Conservation (phyloP, 1,140 invertebrate species). For the Brachionus plicatilis region DNA sequence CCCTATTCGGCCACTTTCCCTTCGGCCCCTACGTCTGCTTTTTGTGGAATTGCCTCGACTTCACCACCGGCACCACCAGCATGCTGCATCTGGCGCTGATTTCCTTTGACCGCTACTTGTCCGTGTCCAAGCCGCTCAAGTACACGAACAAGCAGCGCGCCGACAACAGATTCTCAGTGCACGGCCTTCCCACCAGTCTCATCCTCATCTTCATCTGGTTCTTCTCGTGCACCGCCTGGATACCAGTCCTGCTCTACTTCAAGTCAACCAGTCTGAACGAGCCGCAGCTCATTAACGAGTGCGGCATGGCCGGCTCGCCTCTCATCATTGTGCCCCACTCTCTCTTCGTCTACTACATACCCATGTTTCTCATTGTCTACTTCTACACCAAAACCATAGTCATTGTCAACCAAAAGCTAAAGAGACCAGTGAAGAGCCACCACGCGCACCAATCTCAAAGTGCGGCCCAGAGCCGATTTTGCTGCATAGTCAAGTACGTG, state of each 20-base stretch:
- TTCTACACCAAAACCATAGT: slow-evolving; percentile 32
- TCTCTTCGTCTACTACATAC: slow-evolving; percentile 16
- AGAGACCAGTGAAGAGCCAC: not conserved
- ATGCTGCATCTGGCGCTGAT: slow-evolving; percentile 70
- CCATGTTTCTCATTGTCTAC: slow-evolving; percentile 33
- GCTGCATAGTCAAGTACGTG: not conserved
- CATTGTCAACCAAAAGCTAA: slow-evolving; percentile 26
- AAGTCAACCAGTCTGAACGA: not conserved
- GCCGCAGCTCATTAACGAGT: not conserved
- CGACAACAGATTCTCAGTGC: not conserved
- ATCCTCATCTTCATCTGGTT: slow-evolving; percentile 36
- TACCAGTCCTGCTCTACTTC: slow-evolving; percentile 13
- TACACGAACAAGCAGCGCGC: slow-evolving; percentile 59
- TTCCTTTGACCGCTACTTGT: slow-evolving; percentile 73
- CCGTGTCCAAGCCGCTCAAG: slow-evolving; percentile 72
- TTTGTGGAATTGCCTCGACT: slow-evolving; percentile 40
- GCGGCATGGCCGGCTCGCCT: not conserved
- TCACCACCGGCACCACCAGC: slow-evolving; percentile 47
- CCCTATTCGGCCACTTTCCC: slow-evolving; percentile 41
- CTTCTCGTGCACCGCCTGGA: slow-evolving; percentile 16
- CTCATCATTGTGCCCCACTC: slow-evolving; percentile 20
- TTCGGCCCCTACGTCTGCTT: slow-evolving; percentile 25
- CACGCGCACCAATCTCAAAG: not conserved
- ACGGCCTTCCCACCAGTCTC: slow-evolving; percentile 1
- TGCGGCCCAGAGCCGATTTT: not conserved